Percentiles rank a stretch among this genome's conserved stretches.
Evolutionary conservation across 2,797 vertebrate species (phyloP).

Genomic region (Sebastes flavidus): DNA sequence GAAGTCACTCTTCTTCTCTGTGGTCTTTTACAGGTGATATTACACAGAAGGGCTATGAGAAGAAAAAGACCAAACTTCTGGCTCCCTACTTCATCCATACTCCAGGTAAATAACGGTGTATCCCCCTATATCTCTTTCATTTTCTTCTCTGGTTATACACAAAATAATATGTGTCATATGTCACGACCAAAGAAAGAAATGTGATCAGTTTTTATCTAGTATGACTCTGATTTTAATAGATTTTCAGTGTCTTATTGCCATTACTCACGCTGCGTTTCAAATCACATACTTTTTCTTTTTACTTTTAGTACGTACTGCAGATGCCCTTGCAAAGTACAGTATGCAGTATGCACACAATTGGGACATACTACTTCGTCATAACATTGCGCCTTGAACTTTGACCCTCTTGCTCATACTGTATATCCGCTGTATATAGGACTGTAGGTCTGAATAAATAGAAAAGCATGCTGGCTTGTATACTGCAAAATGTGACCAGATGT

Average conservation of each 20-base stretch:
- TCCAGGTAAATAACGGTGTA: constrained; percentile 83
- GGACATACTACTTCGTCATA: too few relatives aligned
- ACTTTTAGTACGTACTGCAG: too few relatives aligned
- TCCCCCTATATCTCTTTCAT: neutral
- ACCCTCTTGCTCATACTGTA: too few relatives aligned
- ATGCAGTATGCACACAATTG: too few relatives aligned
- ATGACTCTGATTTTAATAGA: neutral
- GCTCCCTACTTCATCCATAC: constrained; percentile 88
- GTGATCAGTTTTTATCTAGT: neutral
- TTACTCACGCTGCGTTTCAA: neutral
- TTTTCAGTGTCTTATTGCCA: neutral
- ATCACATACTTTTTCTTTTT: too few relatives aligned
- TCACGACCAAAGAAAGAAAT: neutral
- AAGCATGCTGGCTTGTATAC: too few relatives aligned
- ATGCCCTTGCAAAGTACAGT: too few relatives aligned
- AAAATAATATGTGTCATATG: neutral
- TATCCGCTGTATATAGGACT: too few relatives aligned
- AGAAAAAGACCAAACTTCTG: constrained; percentile 95
- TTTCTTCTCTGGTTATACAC: neutral
- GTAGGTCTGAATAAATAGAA: too few relatives aligned
- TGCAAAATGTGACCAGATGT: too few relatives aligned
- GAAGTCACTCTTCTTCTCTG: neutral
- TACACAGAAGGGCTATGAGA: constrained; percentile 98
- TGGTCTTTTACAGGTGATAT: constrained; percentile 89
- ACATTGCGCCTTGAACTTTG: too few relatives aligned